Evolutionary conservation across 2,113 vertebrate species (phyloP).

Genomic region (Madoqua kirkii): DNA sequence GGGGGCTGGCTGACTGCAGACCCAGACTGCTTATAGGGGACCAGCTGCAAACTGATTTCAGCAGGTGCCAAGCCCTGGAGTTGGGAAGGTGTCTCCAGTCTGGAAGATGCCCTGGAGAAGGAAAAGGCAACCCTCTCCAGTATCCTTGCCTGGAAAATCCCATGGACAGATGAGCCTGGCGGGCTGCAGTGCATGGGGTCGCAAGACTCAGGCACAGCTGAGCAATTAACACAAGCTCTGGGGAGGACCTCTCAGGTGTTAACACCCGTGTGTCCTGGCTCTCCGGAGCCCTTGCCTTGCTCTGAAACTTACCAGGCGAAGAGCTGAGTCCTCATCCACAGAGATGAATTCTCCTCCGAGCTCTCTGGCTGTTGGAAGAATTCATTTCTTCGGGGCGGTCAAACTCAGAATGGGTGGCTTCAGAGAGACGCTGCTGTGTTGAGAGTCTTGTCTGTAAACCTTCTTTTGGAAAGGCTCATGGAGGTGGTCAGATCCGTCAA

Average conservation of each 20-base stretch:
- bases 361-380: neutral
- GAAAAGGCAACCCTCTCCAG: neutral
- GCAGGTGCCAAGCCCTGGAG: neutral
- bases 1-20: neutral
- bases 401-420: too few species aligned
- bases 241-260: rapidly evolving
- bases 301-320: neutral
- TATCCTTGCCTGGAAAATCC: neutral
- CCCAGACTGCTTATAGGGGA: too few species aligned
- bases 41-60: neutral
- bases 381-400: neutral
- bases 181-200: neutral
- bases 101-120: neutral
- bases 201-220: neutral
- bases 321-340: neutral
- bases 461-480: neutral
- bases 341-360: neutral
- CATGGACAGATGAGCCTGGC: neutral
- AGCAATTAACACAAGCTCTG: neutral
- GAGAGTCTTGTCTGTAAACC: neutral
- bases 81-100: neutral
- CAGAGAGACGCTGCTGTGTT: neutral
- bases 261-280: rapidly evolving
- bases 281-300: too few species aligned
- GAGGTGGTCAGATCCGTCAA: too few species aligned